These are phyloP conservation scores for Tamias sibiricus DNA, from an alignment of 2,113 vertebrate species.

Conservation along the genomic window DNA sequence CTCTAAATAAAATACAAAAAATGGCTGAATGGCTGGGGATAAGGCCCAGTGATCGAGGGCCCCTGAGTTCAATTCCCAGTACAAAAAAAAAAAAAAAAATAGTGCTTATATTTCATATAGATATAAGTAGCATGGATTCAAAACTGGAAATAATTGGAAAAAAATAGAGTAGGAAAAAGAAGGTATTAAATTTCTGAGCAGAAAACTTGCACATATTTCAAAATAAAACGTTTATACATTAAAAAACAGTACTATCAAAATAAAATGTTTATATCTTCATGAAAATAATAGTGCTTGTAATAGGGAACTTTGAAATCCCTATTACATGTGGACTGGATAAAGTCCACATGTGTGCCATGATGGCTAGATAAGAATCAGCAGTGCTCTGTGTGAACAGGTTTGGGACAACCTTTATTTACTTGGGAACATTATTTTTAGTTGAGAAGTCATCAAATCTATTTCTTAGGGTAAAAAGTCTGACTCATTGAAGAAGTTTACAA, in stretches of 20 bases:
- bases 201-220: background rate
- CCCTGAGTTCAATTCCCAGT: too few species aligned
- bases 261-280: too few species aligned
- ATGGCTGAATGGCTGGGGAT: too few species aligned
- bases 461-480: background rate
- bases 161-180: background rate
- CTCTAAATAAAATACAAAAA: too few species aligned
- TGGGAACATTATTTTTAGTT: background rate
- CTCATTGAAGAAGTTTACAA: constrained; percentile 1
- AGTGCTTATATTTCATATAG: background rate
- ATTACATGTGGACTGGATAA: background rate
- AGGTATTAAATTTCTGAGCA: background rate
- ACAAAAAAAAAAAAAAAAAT: too few species aligned
- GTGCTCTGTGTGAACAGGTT: background rate
- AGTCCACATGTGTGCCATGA: background rate
- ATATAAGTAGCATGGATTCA: background rate
- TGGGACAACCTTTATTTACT: background rate
- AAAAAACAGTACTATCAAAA: too few species aligned
- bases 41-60: too few species aligned
- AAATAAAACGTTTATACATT: constrained; percentile 12
- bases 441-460: constrained; percentile 6
- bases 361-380: background rate
- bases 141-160: background rate
- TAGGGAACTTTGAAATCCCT: background rate
- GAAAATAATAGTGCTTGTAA: background rate